These are phyloP conservation scores for Euura lappo DNA, from an alignment of 1,140 invertebrate species.

Conservation along the genomic window DNA sequence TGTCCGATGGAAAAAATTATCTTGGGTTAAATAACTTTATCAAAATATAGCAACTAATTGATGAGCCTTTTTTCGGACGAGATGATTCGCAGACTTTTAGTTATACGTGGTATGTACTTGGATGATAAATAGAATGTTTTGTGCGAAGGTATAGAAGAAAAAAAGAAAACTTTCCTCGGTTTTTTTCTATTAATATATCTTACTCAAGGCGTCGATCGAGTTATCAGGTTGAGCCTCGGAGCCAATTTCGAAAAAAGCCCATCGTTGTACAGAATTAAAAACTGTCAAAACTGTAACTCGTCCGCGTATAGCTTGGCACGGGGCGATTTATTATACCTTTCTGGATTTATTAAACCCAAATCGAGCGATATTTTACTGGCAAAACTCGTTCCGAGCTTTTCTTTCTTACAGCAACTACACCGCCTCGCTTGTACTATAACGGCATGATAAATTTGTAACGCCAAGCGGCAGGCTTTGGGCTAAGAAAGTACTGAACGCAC, in stretches of 20 bases:
- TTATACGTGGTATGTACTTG: neutral
- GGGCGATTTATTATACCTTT: neutral
- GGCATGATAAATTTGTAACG: neutral
- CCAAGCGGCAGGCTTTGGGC: neutral
- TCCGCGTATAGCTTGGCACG: neutral
- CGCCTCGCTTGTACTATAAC: neutral
- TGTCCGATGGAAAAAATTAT: neutral
- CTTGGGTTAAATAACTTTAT: neutral
- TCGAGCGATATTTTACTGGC: neutral
- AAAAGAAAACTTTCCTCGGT: neutral
- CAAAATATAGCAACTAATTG: neutral
- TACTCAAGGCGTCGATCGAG: too few relatives aligned
- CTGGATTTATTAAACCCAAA: neutral
- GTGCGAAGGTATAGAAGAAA: neutral
- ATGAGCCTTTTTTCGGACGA: neutral
- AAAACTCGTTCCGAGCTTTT: neutral
- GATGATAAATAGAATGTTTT: neutral
- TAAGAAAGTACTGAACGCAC: neutral
- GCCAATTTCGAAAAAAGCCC: too few relatives aligned
- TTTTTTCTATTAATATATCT: neutral
- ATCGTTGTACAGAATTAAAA: neutral
- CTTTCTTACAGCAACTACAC: too few relatives aligned
- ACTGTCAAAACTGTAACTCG: neutral
- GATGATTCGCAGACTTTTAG: neutral
- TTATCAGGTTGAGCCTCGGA: too few relatives aligned